phyloP scores from a whole-genome alignment of 2,888 invertebrate species.

The Cataglyphis albicans region DNA sequence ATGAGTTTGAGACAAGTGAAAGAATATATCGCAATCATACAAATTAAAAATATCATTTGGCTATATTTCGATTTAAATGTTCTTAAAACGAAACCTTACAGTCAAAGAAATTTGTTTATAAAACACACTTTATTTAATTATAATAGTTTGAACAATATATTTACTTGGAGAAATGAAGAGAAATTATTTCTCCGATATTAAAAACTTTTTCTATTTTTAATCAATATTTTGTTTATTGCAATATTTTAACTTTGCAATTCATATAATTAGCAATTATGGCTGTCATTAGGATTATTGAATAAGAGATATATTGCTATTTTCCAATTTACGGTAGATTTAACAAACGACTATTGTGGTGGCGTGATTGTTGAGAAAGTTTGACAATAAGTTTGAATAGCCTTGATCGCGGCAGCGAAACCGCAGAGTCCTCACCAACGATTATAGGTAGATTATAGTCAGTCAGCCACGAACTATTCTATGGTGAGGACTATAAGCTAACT shows the following conservation, averaged over 20 bases:
- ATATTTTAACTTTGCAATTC: not conserved
- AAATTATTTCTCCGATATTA: not conserved
- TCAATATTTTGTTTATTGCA: not conserved
- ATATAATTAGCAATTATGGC: slow-evolving; percentile 1
- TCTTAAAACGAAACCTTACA: not conserved
- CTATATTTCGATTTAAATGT: not conserved
- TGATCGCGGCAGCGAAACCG: slow-evolving; percentile 38
- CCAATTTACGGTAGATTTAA: slow-evolving; percentile 21
- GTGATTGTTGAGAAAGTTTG: not conserved
- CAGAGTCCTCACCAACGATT: slow-evolving; percentile 40
- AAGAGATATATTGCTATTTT: slow-evolving; percentile 1
- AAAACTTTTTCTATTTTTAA: not conserved
- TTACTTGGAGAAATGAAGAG: not conserved
- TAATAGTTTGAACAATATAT: not conserved
- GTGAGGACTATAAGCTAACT: slow-evolving; percentile 18
- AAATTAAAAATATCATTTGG: slow-evolving; percentile 2
- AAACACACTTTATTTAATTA: not conserved
- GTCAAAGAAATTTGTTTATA: not conserved
- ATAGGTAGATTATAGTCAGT: not conserved
- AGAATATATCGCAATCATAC: not conserved
- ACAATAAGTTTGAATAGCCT: slow-evolving; percentile 41
- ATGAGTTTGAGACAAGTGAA: not conserved
- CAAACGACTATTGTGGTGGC: not conserved
- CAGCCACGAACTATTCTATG: slow-evolving; percentile 14
- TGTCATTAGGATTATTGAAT: slow-evolving; percentile 3